Percentiles rank a stretch among this genome's conserved stretches.
Conservation (phyloP, 2,797 vertebrate genomes). For the Carapus acus region DNA sequence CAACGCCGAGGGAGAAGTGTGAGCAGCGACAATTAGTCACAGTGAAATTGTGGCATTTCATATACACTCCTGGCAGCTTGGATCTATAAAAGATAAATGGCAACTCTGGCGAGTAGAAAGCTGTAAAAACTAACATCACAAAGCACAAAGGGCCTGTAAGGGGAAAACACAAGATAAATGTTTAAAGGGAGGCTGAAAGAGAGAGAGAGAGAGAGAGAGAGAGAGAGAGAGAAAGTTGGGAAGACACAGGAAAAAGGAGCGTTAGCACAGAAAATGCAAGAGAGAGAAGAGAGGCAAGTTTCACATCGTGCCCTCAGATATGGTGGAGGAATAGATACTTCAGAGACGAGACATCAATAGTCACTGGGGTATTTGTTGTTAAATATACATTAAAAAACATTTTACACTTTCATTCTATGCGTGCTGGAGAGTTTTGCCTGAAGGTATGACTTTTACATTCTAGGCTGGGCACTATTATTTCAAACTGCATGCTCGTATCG, state of each 20-base stretch:
- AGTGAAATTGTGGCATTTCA: slow-evolving; percentile 60
- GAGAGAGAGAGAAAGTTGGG: slow-evolving; percentile 63
- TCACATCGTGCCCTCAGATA: slow-evolving; percentile 82
- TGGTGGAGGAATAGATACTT: slow-evolving; percentile 76
- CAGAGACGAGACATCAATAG: slow-evolving; percentile 92
- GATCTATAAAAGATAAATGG: slow-evolving; percentile 77
- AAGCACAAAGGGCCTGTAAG: slow-evolving; percentile 74
- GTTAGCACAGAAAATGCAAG: slow-evolving; percentile 65
- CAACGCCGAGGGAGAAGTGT: slow-evolving; percentile 61
- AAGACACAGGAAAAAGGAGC: slow-evolving; percentile 67
- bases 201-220: slow-evolving; percentile 58
- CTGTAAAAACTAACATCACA: slow-evolving; percentile 75
- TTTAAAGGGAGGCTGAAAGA: slow-evolving; percentile 71
- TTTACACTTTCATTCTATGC: slow-evolving; percentile 95
- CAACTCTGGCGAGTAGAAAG: slow-evolving; percentile 69
- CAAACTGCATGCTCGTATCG: slow-evolving; percentile 75
- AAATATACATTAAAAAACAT: slow-evolving; percentile 99
- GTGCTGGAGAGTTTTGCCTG: slow-evolving; percentile 86
- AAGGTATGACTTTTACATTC: slow-evolving; percentile 93
- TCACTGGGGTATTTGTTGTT: slow-evolving; percentile 93
- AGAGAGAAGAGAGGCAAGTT: slow-evolving; percentile 52
- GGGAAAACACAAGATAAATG: slow-evolving; percentile 77
- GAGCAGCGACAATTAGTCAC: slow-evolving; percentile 68
- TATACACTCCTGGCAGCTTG: slow-evolving; percentile 60
- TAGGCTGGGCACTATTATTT: slow-evolving; percentile 77